phyloP scores from a whole-genome alignment of 2,797 vertebrate species.

The Sebastes matsubarae region DNA sequence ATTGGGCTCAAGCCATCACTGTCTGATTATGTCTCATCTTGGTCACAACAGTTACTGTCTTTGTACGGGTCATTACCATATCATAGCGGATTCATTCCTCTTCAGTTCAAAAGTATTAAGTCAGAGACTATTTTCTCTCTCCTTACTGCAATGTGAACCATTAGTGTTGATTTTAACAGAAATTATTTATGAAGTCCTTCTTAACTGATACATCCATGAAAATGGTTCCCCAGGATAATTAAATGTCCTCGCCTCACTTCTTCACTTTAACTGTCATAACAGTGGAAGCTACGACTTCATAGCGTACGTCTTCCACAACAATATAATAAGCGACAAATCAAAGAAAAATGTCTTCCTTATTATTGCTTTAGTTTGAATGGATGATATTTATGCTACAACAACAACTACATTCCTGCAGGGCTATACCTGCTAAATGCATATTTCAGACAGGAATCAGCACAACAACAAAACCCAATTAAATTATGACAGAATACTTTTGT shows the following conservation, averaged over 20 bases:
- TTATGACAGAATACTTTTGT: neutral
- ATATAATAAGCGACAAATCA: neutral
- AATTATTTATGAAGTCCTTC: slow-evolving; percentile 50
- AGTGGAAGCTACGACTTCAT: slow-evolving; percentile 7
- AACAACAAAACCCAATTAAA: neutral
- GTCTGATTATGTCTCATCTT: slow-evolving; percentile 45
- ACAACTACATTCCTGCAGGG: neutral
- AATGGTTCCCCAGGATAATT: slow-evolving; percentile 28
- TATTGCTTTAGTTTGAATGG: neutral
- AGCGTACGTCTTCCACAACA: neutral
- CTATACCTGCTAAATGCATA: neutral
- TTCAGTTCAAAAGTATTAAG: slow-evolving; percentile 45
- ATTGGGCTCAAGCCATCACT: slow-evolving; percentile 8
- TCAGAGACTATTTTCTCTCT: slow-evolving; percentile 41
- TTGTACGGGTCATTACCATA: slow-evolving; percentile 63
- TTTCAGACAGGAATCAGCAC: neutral
- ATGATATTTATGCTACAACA: neutral
- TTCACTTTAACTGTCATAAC: neutral
- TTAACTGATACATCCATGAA: slow-evolving; percentile 40
- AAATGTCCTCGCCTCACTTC: slow-evolving; percentile 12
- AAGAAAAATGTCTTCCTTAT: neutral
- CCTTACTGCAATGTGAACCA: slow-evolving; percentile 31
- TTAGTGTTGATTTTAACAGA: slow-evolving; percentile 40
- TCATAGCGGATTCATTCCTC: slow-evolving; percentile 43
- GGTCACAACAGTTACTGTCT: slow-evolving; percentile 36